These are phyloP conservation scores for Gnatocerus cornutus DNA, from an alignment of 2,888 invertebrate species.

Conservation along the genomic window DNA sequence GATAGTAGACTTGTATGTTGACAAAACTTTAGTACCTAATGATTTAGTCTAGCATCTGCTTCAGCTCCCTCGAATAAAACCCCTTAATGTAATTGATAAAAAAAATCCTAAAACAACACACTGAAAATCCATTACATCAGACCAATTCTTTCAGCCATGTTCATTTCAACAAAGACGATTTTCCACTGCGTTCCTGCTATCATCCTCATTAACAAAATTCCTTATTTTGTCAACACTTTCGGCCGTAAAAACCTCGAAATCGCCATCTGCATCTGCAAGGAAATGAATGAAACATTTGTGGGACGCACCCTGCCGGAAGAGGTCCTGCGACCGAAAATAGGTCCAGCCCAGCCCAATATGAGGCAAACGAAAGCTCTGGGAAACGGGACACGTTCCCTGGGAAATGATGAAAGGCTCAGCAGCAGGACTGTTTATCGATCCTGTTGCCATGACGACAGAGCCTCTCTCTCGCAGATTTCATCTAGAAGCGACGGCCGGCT, in stretches of 20 bases:
- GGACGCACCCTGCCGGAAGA: conserved; percentile 41
- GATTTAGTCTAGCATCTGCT: no score
- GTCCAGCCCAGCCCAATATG: conserved; percentile 56
- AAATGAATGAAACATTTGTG: conserved; percentile 30
- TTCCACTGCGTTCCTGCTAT: not conserved
- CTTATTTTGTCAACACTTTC: conserved; percentile 2
- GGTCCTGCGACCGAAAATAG: conserved; percentile 55
- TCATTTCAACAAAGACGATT: not conserved
- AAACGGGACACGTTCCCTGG: conserved; percentile 61
- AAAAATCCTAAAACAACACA: no score
- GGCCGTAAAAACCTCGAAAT: conserved; percentile 9
- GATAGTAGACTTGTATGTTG: no score
- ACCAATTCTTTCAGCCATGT: no score
- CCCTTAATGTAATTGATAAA: no score
- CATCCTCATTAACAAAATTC: conserved; percentile 3
- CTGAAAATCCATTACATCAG: no score
- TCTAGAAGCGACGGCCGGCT: conserved; percentile 51
- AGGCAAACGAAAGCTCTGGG: conserved; percentile 56
- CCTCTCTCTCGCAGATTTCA: conserved; percentile 56
- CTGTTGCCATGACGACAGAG: conserved; percentile 59
- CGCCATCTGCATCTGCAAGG: conserved; percentile 25
- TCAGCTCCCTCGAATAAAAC: no score
- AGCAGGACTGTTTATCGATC: conserved; percentile 61
- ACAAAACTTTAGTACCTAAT: no score
- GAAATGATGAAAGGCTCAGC: conserved; percentile 59